phyloP scores from a whole-genome alignment of 2,113 vertebrate species.

The Mustelus asterias region DNA sequence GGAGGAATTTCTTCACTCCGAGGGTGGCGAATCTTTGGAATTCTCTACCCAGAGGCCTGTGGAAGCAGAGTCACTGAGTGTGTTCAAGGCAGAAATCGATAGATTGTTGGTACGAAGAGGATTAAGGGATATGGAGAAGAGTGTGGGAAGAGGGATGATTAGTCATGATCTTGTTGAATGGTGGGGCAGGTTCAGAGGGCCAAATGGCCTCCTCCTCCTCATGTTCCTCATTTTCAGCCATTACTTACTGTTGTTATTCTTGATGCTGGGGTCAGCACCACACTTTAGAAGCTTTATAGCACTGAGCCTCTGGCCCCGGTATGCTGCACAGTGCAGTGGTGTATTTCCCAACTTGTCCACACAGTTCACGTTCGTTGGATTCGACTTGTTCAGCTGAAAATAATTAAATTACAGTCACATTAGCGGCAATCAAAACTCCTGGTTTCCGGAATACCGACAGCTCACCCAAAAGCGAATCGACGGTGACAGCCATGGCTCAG shows the following conservation, averaged over 20 bases:
- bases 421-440: not conserved
- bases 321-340: slow-evolving; percentile 79
- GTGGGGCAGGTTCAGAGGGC: not conserved
- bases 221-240: not conserved
- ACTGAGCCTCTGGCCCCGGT: slow-evolving; percentile 81
- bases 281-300: slow-evolving; percentile 73
- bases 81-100: no score
- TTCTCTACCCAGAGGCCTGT: no score
- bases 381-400: slow-evolving; percentile 66
- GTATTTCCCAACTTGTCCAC: slow-evolving; percentile 80
- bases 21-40: no score
- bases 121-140: not conserved
- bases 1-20: no score
- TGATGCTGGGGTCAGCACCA: slow-evolving; percentile 66
- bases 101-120: not conserved
- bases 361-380: slow-evolving; percentile 73
- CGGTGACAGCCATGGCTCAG: not conserved
- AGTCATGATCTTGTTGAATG: not conserved
- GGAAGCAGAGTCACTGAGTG: no score
- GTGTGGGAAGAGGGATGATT: not conserved
- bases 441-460: not conserved
- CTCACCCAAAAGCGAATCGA: not conserved
- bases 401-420: not conserved
- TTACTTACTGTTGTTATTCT: slow-evolving; percentile 72
- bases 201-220: not conserved